phyloP scores from a whole-genome alignment of 2,888 invertebrate genomes.

The Halictus ligatus region DNA sequence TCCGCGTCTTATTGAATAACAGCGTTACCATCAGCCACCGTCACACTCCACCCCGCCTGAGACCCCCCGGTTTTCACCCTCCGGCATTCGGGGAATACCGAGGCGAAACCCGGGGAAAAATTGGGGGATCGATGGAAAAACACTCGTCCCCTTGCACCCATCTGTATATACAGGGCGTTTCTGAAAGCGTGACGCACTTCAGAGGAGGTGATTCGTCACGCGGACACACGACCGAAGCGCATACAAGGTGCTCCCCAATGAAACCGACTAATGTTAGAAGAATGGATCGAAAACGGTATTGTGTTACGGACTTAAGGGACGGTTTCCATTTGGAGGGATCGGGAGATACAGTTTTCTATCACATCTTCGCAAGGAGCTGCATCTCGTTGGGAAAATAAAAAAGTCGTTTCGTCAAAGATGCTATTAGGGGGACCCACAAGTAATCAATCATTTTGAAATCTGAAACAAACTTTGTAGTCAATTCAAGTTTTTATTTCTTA shows the following conservation, averaged over 20 bases:
- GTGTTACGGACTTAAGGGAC: not conserved
- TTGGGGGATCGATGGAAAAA: conserved; percentile 59
- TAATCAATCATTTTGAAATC: too few relatives aligned
- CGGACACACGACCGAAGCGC: not conserved
- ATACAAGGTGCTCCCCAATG: not conserved
- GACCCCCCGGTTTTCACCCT: conserved; percentile 48
- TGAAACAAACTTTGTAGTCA: too few relatives aligned
- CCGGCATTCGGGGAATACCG: conserved; percentile 59
- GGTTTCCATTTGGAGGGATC: not conserved
- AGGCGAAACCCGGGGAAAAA: conserved; percentile 36
- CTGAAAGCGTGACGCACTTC: not conserved
- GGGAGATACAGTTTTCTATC: not conserved
- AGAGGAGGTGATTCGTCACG: conserved; percentile 1
- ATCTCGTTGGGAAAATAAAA: not conserved
- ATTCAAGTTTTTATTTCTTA: too few relatives aligned
- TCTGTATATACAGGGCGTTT: not conserved
- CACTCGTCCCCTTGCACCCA: conserved; percentile 1
- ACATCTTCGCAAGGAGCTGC: not conserved
- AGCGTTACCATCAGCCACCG: conserved; percentile 63
- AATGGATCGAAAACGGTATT: not conserved
- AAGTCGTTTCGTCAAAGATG: not conserved
- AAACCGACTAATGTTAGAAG: not conserved
- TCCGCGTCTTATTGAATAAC: conserved; percentile 70
- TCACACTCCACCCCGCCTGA: conserved; percentile 12
- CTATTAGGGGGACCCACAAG: too few relatives aligned